Percentiles rank a stretch among this genome's conserved stretches.
Evolutionary conservation across 2,888 invertebrate species (phyloP).

Genomic region (Labia minor): DNA sequence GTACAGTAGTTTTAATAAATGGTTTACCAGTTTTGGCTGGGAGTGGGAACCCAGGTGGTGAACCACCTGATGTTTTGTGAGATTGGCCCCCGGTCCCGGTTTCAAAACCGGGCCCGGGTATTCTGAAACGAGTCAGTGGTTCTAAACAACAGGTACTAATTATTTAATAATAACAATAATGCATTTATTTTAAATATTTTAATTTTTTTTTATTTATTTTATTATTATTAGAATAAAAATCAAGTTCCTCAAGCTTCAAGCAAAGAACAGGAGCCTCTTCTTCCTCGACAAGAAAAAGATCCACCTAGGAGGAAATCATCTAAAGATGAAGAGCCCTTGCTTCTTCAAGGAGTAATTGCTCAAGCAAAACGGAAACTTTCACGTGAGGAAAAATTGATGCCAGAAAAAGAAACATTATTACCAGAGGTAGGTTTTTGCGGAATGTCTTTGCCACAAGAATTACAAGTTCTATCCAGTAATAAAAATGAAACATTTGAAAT

Average conservation of each 20-base stretch:
- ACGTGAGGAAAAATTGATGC: background rate
- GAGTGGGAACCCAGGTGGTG: background rate
- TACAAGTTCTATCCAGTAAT: background rate
- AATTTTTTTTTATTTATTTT: too few relatives aligned
- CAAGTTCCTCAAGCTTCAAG: background rate
- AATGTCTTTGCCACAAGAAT: background rate
- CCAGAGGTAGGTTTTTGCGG: background rate
- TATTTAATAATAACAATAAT: too few relatives aligned
- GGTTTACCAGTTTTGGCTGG: constrained; percentile 34
- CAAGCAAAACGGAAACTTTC: background rate
- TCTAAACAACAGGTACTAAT: background rate
- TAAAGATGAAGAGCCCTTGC: background rate
- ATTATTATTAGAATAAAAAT: too few relatives aligned
- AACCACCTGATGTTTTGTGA: background rate
- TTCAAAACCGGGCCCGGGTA: background rate
- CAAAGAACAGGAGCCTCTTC: constrained; percentile 6
- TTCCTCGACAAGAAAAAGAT: background rate
- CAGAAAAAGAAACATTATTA: background rate
- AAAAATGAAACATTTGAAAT: background rate
- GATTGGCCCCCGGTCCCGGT: background rate
- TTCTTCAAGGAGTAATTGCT: background rate
- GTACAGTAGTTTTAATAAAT: constrained; percentile 40
- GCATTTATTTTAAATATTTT: too few relatives aligned
- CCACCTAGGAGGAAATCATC: background rate
- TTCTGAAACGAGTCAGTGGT: background rate